These are phyloP conservation scores for Gobius niger DNA, from an alignment of 2,113 vertebrate species.

Conservation along the genomic window DNA sequence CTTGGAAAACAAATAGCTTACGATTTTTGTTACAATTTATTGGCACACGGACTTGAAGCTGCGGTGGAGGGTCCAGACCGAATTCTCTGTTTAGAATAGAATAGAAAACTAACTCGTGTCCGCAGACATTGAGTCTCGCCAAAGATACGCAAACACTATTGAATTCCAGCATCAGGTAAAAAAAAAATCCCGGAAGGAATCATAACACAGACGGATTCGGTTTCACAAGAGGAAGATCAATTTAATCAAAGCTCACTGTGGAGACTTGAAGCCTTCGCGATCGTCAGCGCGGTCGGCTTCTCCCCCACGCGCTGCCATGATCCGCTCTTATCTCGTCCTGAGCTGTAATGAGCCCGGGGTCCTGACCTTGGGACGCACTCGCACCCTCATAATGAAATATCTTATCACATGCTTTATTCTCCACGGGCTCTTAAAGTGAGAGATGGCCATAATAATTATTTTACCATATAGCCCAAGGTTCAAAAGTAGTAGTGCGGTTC, in stretches of 20 bases:
- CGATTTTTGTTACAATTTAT: too few relatives aligned
- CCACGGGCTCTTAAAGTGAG: not conserved
- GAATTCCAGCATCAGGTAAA: too few relatives aligned
- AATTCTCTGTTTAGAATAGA: too few relatives aligned
- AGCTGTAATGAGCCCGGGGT: conserved; percentile 20
- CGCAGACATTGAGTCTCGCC: too few relatives aligned
- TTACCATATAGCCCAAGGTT: not conserved
- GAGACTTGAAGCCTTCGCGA: not conserved
- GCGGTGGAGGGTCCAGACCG: too few relatives aligned
- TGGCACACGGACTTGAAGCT: too few relatives aligned
- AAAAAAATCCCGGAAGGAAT: not conserved
- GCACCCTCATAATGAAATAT: not conserved
- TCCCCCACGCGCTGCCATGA: conserved; percentile 1
- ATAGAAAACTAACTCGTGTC: too few relatives aligned
- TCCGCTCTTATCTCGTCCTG: conserved; percentile 7
- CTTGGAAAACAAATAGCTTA: too few relatives aligned
- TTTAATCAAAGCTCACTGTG: not conserved
- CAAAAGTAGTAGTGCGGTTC: not conserved
- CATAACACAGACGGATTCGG: not conserved
- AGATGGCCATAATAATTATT: not conserved
- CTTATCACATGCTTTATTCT: conserved; percentile 1
- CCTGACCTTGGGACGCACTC: conserved; percentile 3
- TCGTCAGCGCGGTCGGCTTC: conserved; percentile 6
- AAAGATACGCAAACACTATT: too few relatives aligned
- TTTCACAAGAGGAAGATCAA: not conserved